Conservation (phyloP, 2,888 invertebrate genomes). For the Aleiodes leptofemur region DNA sequence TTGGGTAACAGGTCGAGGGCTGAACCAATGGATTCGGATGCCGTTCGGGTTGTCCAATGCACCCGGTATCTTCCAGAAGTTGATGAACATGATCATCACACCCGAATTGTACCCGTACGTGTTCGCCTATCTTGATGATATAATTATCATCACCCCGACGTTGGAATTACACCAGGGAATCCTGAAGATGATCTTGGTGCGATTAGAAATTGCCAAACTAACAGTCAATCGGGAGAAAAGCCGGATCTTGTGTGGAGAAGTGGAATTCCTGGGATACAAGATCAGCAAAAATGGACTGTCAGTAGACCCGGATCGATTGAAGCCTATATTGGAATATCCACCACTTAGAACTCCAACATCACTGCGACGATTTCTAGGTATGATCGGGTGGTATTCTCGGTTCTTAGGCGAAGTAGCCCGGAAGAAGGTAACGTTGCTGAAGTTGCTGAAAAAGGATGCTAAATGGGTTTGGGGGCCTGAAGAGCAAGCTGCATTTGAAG, state of each 20-base stretch:
- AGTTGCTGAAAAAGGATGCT: too few relatives aligned
- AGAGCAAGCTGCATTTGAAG: too few relatives aligned
- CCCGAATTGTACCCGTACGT: neutral
- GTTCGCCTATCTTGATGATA: conserved; percentile 3
- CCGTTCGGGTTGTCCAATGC: conserved; percentile 3
- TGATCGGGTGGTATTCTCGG: too few relatives aligned
- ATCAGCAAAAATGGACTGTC: too few relatives aligned
- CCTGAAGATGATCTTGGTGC: neutral
- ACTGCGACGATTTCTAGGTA: too few relatives aligned
- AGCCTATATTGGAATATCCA: conserved; percentile 1
- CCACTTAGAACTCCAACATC: neutral
- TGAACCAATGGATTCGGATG: neutral
- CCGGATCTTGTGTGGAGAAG: too few relatives aligned
- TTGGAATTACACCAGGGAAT: neutral
- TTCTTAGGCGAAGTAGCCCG: too few relatives aligned
- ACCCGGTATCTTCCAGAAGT: neutral
- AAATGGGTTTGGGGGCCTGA: too few relatives aligned
- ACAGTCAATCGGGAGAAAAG: neutral
- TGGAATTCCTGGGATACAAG: too few relatives aligned
- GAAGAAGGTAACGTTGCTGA: too few relatives aligned
- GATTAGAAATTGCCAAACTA: neutral
- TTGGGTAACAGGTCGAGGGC: neutral
- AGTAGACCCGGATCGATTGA: neutral
- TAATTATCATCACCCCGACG: neutral
- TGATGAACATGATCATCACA: conserved; percentile 1